A percentile compares a stretch with the other conserved stretches of the same genome.
These are phyloP conservation scores for Corythaixoides concolor DNA, from an alignment of 2,113 vertebrate genomes.

Conservation along the genomic window DNA sequence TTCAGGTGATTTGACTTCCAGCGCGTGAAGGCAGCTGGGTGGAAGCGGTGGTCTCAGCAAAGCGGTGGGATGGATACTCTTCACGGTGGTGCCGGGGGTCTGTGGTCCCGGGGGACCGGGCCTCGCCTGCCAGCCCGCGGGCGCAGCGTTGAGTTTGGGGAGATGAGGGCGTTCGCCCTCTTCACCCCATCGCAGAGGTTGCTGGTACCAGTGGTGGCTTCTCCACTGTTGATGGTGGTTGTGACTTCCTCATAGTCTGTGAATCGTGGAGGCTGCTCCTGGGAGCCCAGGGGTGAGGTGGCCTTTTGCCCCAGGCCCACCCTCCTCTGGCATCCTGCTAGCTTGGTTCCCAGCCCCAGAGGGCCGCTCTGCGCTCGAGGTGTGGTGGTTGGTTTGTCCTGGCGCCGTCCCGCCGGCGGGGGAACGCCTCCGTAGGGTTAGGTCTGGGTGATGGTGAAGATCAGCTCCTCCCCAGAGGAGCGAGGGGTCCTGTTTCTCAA, in stretches of 20 bases:
- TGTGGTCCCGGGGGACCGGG: not conserved
- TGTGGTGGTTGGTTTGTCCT: not conserved
- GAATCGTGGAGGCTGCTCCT: not conserved
- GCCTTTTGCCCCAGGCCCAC: slow-evolving; percentile 30
- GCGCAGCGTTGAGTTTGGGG: not conserved
- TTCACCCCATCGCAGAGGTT: accelerated
- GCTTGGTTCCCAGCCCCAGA: slow-evolving; percentile 24
- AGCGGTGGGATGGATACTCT: not conserved
- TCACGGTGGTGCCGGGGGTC: not conserved
- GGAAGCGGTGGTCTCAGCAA: not conserved
- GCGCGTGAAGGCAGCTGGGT: not conserved
- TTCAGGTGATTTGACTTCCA: not conserved
- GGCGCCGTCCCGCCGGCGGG: not conserved
- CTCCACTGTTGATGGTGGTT: not conserved
- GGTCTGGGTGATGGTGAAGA: not conserved
- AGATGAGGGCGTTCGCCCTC: not conserved
- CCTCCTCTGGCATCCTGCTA: slow-evolving; percentile 44
- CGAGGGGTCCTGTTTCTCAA: not conserved
- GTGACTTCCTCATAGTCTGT: not conserved
- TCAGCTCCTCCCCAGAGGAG: not conserved
- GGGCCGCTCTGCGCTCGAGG: not conserved
- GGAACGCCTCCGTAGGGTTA: not conserved
- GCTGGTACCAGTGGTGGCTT: not conserved
- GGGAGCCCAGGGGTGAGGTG: not conserved
- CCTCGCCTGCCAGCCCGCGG: no score